phyloP scores from a whole-genome alignment of 35 echinoderm and acorn worm species.

The Heliocidaris tuberculata region DNA sequence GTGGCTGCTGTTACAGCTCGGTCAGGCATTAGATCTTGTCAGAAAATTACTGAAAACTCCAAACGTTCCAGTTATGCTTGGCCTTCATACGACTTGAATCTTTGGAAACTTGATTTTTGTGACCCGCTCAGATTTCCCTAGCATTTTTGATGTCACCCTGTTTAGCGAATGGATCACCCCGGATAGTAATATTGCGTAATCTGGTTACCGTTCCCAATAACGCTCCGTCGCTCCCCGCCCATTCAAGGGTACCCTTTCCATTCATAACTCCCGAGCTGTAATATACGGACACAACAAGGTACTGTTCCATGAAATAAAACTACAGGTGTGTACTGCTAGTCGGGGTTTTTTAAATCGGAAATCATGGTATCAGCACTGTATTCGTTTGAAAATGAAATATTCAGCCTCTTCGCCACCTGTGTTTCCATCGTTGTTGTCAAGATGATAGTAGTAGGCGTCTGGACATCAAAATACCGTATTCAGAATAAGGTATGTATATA shows the following conservation, averaged over 20 bases:
- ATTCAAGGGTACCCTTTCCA: neutral
- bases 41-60: no score
- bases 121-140: no score
- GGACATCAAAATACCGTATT: constrained; percentile 27
- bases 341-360: neutral
- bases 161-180: neutral
- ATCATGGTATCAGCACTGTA: neutral
- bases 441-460: constrained; percentile 30
- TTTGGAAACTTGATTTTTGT: no score
- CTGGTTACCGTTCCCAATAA: neutral
- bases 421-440: constrained; percentile 37
- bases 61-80: no score
- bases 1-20: no score
- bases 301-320: neutral
- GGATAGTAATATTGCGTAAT: neutral
- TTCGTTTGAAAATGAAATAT: constrained; percentile 43
- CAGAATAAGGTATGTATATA: constrained; percentile 13
- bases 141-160: neutral
- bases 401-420: constrained; percentile 42
- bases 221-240: neutral
- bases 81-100: no score
- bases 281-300: neutral
- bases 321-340: no score
- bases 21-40: no score
- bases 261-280: neutral